Evolutionary conservation across 2,888 invertebrate genomes (phyloP), one percentile per base, ranked within the genome.

Genomic region (Dolichopus griseipennis): DNA sequence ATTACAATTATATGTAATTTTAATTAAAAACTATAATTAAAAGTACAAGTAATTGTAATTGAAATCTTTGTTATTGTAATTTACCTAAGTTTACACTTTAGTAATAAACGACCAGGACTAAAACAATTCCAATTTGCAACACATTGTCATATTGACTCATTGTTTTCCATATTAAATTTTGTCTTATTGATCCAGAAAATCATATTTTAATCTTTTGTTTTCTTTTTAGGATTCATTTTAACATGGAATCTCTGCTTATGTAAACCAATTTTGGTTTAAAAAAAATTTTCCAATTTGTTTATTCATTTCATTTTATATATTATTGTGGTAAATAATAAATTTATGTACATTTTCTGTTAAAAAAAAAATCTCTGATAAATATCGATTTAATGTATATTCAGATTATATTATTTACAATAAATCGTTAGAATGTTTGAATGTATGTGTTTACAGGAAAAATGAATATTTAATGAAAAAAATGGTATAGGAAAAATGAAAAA

Each of bases 301-400:
- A 52, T 9, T 27, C 5, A 27, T 15, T 52, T 7, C 6, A 15
- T 52, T n/a, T n/a, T 52, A 18, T 52, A n/a, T 52, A 18, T 52
- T 52, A n/a, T 52, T 52, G 52, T 52, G 52, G 52, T 18, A 52
- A 52, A 52, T 52, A 52, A 52, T 52, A 52, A 52, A 52, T 52
- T 52, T 52, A 18, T 52, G 52, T 52, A n/a, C 18, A 52, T n/a
- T 18, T 52, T 37, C 12, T 37, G 37, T 37, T 52, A 52, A 18
- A 52, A 52, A 18, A 52, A 2, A 41, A 41, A 5, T 12, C 9
- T n/a, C 18, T 52, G 52, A 52, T 52, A 52, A 52, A 18, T 27
- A 52, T 52, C 52, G 52, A 52, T 52, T 52, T 6, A 12, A 52
- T 18, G 52, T 15, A 12, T 41, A 41, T 7, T 2, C 41, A 27